A percentile compares a stretch with the other conserved stretches of the same genome.
Evolutionary conservation across 2,113 vertebrate species (phyloP).

Genomic region (Eolophus roseicapilla): DNA sequence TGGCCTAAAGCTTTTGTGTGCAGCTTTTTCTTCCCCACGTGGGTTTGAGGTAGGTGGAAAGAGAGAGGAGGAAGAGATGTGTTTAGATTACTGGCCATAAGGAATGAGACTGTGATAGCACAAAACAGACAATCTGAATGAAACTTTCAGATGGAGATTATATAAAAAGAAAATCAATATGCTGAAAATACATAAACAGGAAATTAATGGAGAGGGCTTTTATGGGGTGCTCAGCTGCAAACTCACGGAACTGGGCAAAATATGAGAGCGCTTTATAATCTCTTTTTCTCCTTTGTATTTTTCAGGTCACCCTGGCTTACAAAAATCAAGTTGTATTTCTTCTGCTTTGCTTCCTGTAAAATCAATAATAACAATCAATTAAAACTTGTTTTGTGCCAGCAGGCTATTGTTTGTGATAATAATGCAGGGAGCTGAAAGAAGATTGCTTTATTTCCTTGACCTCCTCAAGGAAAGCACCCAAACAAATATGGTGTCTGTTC

Average conservation of each 20-base stretch:
- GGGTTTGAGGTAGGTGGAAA: not conserved
- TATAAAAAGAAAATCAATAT: conserved; percentile 34
- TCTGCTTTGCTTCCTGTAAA: conserved; percentile 39
- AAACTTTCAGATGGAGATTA: not conserved
- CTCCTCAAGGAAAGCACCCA: not conserved
- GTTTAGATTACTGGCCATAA: not conserved
- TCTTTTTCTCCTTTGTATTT: conserved; percentile 31
- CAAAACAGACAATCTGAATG: not conserved
- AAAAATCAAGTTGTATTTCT: conserved; percentile 35
- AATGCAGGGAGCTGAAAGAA: not conserved
- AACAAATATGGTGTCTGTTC: not conserved
- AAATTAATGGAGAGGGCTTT: not conserved
- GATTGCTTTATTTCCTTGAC: not conserved
- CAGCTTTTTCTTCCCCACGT: not conserved
- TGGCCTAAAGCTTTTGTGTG: not conserved
- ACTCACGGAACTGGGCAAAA: not conserved
- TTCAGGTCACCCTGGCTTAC: conserved; percentile 43
- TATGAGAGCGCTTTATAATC: not conserved
- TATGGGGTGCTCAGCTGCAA: not conserved
- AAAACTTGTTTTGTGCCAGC: conserved; percentile 7
- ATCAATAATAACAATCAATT: conserved; percentile 41
- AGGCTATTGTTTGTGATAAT: conserved; percentile 27
- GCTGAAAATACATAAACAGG: conserved; percentile 11
- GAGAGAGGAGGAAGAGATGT: not conserved
- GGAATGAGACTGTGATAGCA: not conserved